Evolutionary conservation across 2,113 vertebrate genomes (phyloP), one percentile per base, ranked within the genome.

Genomic region (Platichthys flesus): DNA sequence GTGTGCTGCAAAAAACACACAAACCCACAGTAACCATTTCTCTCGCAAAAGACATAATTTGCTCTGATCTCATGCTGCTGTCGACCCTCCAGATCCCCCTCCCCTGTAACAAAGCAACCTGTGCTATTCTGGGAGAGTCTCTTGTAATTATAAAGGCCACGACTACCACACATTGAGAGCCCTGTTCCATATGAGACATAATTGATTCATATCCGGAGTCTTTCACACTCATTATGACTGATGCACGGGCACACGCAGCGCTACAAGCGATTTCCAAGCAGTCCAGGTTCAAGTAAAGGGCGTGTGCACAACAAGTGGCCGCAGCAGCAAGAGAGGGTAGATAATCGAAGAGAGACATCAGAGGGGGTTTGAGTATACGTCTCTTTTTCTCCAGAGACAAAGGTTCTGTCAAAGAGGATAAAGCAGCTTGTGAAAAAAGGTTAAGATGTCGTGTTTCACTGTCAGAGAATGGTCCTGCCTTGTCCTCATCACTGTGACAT

Each of bases 141-240:
- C 18, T 81, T 68, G 26, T 70, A 90, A 81, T 84, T 88, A 78
- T 74, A 86, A 85, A 77, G 76, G 59, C 82, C 82, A 82, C 67
- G 60, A 67, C 24, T 31, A 82, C 76, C 84, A 84, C 86, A 88
- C 71, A 88, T 51, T 59, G 82, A 71, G 78, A 90, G 78, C 81
- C 51, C 58, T 75, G 81, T 88, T 85, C 77, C 71, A 88, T 88
- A 77, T 10, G 67, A 86, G 85, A 73, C 77, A 81, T 89, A 84
- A 93, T 83, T 88, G 87, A 88, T 88, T 84, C 74, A 88, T 87
- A 85, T 88, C 85, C 61, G 35, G 73, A 90, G 82, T 85, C 85
- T 81, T 84, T 90, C 86, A 76, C 37, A 70, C 79, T 86, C 86
- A 91, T 91, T 91, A 89, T 77, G 80, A 89, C 71, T 78, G 73